Evolutionary conservation across 2,888 invertebrate genomes (phyloP), one percentile per base, ranked within the genome.

Genomic region (Odontocolon sp.): DNA sequence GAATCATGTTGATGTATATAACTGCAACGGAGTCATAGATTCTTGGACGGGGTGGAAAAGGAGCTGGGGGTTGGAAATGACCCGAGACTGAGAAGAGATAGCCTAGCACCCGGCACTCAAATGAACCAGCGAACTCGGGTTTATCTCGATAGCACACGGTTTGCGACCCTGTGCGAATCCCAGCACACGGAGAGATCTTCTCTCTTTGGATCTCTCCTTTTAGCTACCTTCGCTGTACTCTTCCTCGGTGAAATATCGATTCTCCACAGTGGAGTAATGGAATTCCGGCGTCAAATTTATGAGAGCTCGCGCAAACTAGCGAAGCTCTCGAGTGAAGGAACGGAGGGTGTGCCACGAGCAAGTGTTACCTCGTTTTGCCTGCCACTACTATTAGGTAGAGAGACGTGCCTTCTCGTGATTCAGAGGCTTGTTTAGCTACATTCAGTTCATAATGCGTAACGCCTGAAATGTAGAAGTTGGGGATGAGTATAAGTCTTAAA

Each of bases 211-310:
- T 47, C 67, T 23, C 11, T 52, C 45, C 18, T 66, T 31, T 56
- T 18, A 63, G 36, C 61, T 56, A 45, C 54, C 66, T 71, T 45
- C 42, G 61, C 56, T 77, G 54, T 67, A 54, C 64, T 79, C 79
- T 82, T 79, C 64, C 69, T 76, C 75, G 80, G 79, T 83, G 82
- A 84, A 84, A 83, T 85, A 87, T 86, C 83, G 85, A 86, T 87
- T 83, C 81, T 80, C 64, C 74, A 80, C 71, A 47, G 72, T 59
- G 76, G 84, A 83, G 85, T 87, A 87, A 87, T 86, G 85, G 87
- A 87, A 87, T 87, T 86, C 85, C 85, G 85, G 84, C 84, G 83
- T 83, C 83, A 84, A 88, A 87, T 87, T 88, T 87, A 87, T 87
- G 86, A 87, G 84, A 78, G 75, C 75, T 81, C 64, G 71, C 75